phyloP scores from a whole-genome alignment of 1,140 invertebrate genomes.

The Proales similis region DNA sequence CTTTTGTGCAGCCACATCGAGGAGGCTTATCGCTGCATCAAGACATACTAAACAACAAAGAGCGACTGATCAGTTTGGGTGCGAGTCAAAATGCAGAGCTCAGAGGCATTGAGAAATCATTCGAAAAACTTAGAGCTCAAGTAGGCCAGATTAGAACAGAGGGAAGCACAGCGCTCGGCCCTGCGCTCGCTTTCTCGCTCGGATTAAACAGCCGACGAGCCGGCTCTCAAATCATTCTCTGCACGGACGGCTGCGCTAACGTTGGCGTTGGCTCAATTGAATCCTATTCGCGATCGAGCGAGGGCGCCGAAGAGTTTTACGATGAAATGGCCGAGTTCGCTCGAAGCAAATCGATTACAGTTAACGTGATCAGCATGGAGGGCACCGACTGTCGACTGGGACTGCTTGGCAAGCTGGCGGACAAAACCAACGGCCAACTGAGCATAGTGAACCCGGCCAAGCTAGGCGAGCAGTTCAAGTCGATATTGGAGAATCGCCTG shows the following conservation, averaged over 20 bases:
- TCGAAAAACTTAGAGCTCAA: constrained; percentile 39
- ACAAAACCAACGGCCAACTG: constrained; percentile 48
- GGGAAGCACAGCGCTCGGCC: constrained; percentile 47
- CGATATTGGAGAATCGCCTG: constrained; percentile 10
- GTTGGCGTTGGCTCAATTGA: constrained; percentile 47
- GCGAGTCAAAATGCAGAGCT: constrained; percentile 40
- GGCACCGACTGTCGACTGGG: constrained; percentile 49
- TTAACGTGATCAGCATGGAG: constrained; percentile 50
- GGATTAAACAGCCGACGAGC: constrained; percentile 43
- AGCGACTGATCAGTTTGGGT: constrained; percentile 41
- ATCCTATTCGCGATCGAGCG: constrained; percentile 17
- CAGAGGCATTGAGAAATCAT: constrained; percentile 40
- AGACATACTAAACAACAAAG: constrained; percentile 39
- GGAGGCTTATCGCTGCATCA: neutral
- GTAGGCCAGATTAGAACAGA: constrained; percentile 40
- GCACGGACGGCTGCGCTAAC: constrained; percentile 50
- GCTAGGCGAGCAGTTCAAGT: constrained; percentile 32
- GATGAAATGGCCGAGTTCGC: constrained; percentile 42
- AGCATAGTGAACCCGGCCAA: constrained; percentile 39
- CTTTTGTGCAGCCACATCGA: neutral
- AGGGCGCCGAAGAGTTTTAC: constrained; percentile 44
- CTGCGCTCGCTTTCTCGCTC: constrained; percentile 44
- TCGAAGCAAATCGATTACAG: constrained; percentile 44
- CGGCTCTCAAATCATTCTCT: constrained; percentile 51
- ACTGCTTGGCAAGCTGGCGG: constrained; percentile 48